phyloP scores from a whole-genome alignment of 2,113 vertebrate species.

The Coryphaenoides rupestris region DNA sequence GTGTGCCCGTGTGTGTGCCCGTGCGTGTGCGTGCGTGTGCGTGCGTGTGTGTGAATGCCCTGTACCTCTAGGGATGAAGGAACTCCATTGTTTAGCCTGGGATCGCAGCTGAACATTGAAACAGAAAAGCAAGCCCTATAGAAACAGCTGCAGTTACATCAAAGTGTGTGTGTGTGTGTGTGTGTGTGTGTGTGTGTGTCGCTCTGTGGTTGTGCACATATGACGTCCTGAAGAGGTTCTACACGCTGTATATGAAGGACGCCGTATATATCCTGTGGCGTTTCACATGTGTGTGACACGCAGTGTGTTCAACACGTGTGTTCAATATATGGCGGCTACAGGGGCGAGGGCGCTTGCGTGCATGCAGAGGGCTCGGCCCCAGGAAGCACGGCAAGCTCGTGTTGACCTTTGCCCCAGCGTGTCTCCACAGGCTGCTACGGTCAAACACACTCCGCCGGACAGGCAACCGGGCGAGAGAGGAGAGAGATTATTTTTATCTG shows the following conservation, averaged over 20 bases:
- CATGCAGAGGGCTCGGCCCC: too few relatives aligned
- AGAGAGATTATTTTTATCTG: too few relatives aligned
- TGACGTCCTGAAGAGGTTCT: neutral
- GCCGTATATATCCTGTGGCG: neutral
- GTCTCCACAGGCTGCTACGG: too few relatives aligned
- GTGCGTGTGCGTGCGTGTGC: neutral
- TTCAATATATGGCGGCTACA: too few relatives aligned
- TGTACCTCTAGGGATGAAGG: slow-evolving; percentile 49
- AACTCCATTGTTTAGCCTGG: slow-evolving; percentile 50
- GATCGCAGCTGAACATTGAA: slow-evolving; percentile 32
- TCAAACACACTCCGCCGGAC: too few relatives aligned
- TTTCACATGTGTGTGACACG: too few relatives aligned
- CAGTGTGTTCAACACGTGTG: too few relatives aligned
- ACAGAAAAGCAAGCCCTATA: slow-evolving; percentile 33
- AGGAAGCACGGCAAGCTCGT: too few relatives aligned
- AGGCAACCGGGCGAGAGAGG: too few relatives aligned
- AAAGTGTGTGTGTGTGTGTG: slow-evolving; percentile 24
- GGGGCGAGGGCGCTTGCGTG: too few relatives aligned
- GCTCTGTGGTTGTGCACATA: slow-evolving; percentile 10
- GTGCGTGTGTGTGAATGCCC: slow-evolving; percentile 7
- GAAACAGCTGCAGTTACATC: slow-evolving; percentile 42
- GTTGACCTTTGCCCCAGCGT: too few relatives aligned
- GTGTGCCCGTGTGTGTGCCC: slow-evolving; percentile 1
- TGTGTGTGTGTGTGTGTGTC: slow-evolving; percentile 20
- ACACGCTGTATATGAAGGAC: slow-evolving; percentile 10